Base-by-base conservation (phyloP, 2,113 vertebrate species). In the Rhagologus leucostigma region DNA sequence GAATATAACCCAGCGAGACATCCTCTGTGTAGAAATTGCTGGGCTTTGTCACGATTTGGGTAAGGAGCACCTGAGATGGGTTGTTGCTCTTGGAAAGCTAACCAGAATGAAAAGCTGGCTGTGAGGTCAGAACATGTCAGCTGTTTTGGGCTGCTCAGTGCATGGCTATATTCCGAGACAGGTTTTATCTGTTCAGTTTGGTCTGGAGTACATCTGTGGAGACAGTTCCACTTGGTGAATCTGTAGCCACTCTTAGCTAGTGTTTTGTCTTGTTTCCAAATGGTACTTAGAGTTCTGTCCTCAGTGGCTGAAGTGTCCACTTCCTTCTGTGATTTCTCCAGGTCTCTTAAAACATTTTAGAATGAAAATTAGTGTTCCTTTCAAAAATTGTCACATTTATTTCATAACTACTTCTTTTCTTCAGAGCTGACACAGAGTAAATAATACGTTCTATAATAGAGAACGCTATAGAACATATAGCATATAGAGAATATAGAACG, bases 21-120 rank as follows among this genome's bases (percentile, higher is more conserved):
- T 99, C 26, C 98, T 99, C 8, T 99, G 99, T 79, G 99, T 99
- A 73, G 99, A 99, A 97, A 99, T 99, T 4, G 99, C 99, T 22
- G 99, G 99, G 7, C 99, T 99, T 73, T 99, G 99, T 85, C 99
- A 99, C 12, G 99, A 99, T 94, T 96, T 99, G 27, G 99, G 99
- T 99, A 96, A 98, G 97, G 50, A 64, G 7, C 21, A 9, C 19
- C 11, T 62, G 47, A 60, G 32, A 3, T n/a, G 33, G 11, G 17
- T 75, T 53, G 2, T 60, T 90, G 73, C n/a, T 65, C 30, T 73
- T 57, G 50, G 53, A 52, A 63, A 67, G 27, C 33, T 78, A 17
- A 42, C 18, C 23, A 39, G 19, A 30, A 14, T 59, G 65, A 46
- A 84, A 59, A 67, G 23, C 30, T 65, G n/a, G 8, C 70, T 77